Evolutionary conservation across 2,888 invertebrate species (phyloP), one percentile per base, ranked within the genome.

Genomic region (Eledona agricola): DNA sequence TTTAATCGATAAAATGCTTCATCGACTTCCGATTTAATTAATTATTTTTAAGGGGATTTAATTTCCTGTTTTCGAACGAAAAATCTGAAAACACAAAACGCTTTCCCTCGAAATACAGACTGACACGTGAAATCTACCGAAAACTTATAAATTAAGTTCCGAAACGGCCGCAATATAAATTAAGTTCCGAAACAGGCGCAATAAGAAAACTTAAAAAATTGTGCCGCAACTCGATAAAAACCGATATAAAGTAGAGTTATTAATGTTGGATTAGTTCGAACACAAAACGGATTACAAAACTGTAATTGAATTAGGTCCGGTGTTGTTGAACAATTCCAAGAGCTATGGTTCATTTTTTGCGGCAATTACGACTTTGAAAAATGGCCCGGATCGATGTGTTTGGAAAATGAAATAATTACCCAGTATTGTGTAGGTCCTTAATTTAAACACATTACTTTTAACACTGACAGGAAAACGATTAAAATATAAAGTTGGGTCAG

Each of bases 21-120:
- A 22, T 15, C 16, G 15, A 38, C 25, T 38, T 25, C 16, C 15
- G 10, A 16, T 38, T 38, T 25, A 19, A 25, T 38, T 38, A 38
- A 25, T 38, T 25, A 38, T 16, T 25, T 38, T 19, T 10, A 4
- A 5, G n/a, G n/a, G n/a, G n/a, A n/a, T n/a, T n/a, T n/a, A n/a
- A n/a, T n/a, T n/a, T n/a, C n/a, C n/a, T n/a, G n/a, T n/a, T n/a
- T n/a, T n/a, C n/a, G n/a, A n/a, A n/a, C n/a, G n/a, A n/a, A n/a
- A n/a, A n/a, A n/a, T n/a, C n/a, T n/a, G n/a, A n/a, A n/a, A n/a
- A n/a, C n/a, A n/a, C n/a, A n/a, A n/a, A n/a, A n/a, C n/a, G n/a
- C n/a, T n/a, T n/a, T n/a, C n/a, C n/a, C n/a, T n/a, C n/a, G n/a
- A n/a, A n/a, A n/a, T n/a, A n/a, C n/a, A n/a, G n/a, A n/a, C n/a